Conservation (phyloP, 2,797 vertebrate genomes). For the Notolepis coatsorum region DNA sequence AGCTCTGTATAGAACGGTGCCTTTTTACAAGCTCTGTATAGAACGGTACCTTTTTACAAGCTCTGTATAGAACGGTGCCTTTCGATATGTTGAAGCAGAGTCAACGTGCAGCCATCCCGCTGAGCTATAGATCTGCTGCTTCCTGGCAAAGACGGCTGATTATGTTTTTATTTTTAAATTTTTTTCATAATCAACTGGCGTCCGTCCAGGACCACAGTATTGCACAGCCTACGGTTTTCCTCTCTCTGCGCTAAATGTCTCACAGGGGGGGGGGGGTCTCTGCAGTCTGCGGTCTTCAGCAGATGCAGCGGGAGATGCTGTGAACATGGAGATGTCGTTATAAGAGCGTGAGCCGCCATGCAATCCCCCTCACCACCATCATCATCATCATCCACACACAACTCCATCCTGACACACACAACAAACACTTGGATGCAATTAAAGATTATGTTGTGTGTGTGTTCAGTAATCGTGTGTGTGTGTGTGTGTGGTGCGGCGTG, state of each 20-base stretch:
- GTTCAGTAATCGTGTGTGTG: background rate
- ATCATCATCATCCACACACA: conserved; percentile 50
- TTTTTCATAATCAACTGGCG: conserved; percentile 71
- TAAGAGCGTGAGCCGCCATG: conserved; percentile 40
- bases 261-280: too few species aligned
- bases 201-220: conserved; percentile 35
- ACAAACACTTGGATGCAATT: conserved; percentile 65
- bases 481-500: background rate
- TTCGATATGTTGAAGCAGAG: too few species aligned
- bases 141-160: too few species aligned
- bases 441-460: conserved; percentile 44
- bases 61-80: too few species aligned
- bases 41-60: too few species aligned
- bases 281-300: conserved; percentile 31
- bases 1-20: too few species aligned
- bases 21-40: too few species aligned
- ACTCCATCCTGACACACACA: conserved; percentile 64
- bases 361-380: conserved; percentile 53
- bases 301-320: conserved; percentile 48
- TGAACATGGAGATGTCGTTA: conserved; percentile 65
- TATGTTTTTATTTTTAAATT: too few species aligned
- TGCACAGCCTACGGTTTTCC: conserved; percentile 36
- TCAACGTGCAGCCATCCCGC: too few species aligned
- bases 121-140: conserved; percentile 53
- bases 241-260: conserved; percentile 47